Percentiles rank a stretch among this genome's conserved stretches.
Conservation (phyloP, 2,888 invertebrate genomes). For the Cartodere bifasciata region DNA sequence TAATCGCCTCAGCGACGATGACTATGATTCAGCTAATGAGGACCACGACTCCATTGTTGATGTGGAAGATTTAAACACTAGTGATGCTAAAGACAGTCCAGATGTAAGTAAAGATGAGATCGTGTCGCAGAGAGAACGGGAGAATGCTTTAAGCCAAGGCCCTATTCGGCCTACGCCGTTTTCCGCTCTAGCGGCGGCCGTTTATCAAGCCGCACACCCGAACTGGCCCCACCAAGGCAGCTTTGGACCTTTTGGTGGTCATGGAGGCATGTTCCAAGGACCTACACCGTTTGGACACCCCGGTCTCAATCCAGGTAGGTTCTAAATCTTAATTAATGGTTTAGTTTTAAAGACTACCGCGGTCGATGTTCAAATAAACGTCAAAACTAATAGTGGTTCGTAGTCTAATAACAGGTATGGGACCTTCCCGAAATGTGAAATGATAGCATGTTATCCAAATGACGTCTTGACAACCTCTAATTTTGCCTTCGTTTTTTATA, state of each 20-base stretch:
- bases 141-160: constrained; percentile 38
- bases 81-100: constrained; percentile 21
- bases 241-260: constrained; percentile 42
- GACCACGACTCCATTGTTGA: constrained; percentile 63
- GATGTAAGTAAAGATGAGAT: constrained; percentile 29
- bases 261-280: constrained; percentile 54
- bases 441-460: too few species aligned
- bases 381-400: too few species aligned
- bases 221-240: constrained; percentile 48
- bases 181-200: constrained; percentile 59
- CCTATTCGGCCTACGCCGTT: constrained; percentile 68
- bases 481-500: too few species aligned
- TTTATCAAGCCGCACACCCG: constrained; percentile 37
- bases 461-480: too few species aligned
- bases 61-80: constrained; percentile 57
- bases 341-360: too few species aligned
- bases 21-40: constrained; percentile 57
- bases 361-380: too few species aligned
- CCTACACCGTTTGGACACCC: constrained; percentile 39
- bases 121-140: constrained; percentile 19
- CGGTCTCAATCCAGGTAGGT: constrained; percentile 38
- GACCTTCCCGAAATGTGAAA: too few species aligned
- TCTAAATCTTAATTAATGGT: too few species aligned
- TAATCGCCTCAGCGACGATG: constrained; percentile 44
- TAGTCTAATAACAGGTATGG: too few species aligned